Percentiles rank a stretch among this genome's conserved stretches.
These are phyloP conservation scores for Chrysemys picta DNA, from an alignment of 2,113 vertebrate species.

Conservation along the genomic window DNA sequence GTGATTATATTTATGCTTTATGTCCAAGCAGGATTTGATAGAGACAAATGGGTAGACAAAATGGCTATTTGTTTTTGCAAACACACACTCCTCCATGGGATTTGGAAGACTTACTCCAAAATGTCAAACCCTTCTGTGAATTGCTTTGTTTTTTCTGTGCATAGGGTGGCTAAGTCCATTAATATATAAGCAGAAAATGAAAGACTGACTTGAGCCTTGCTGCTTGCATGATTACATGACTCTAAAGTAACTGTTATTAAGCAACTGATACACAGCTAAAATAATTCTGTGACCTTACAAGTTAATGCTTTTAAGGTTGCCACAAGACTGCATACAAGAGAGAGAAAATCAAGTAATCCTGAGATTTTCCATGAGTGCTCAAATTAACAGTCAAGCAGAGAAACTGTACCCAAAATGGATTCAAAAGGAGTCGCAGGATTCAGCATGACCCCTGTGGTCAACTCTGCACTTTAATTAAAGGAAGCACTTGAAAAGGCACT, in stretches of 20 bases:
- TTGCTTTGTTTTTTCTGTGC: background rate
- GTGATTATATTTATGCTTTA: background rate
- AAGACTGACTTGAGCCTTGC: constrained; percentile 48
- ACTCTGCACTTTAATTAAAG: background rate
- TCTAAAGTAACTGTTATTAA: constrained; percentile 52
- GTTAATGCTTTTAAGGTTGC: constrained; percentile 52
- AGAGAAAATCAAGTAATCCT: constrained; percentile 46
- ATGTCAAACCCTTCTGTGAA: background rate
- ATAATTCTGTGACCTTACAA: constrained; percentile 63
- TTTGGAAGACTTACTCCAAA: background rate
- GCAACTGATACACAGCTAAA: constrained; percentile 38
- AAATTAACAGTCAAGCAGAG: constrained; percentile 50
- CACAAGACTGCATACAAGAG: constrained; percentile 20
- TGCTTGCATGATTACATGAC: constrained; percentile 29
- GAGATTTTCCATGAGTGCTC: constrained; percentile 29
- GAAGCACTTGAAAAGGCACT: background rate
- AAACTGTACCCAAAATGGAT: background rate
- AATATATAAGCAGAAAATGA: constrained; percentile 46
- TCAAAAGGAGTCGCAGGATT: constrained; percentile 1
- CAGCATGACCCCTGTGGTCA: background rate
- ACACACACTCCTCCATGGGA: constrained; percentile 8
- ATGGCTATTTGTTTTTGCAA: constrained; percentile 11
- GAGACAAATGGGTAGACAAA: background rate
- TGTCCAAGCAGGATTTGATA: constrained; percentile 35
- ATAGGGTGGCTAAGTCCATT: constrained; percentile 8